Evolutionary conservation across 2,113 vertebrate genomes (phyloP).

Genomic region (Hirundichthys speculiger): DNA sequence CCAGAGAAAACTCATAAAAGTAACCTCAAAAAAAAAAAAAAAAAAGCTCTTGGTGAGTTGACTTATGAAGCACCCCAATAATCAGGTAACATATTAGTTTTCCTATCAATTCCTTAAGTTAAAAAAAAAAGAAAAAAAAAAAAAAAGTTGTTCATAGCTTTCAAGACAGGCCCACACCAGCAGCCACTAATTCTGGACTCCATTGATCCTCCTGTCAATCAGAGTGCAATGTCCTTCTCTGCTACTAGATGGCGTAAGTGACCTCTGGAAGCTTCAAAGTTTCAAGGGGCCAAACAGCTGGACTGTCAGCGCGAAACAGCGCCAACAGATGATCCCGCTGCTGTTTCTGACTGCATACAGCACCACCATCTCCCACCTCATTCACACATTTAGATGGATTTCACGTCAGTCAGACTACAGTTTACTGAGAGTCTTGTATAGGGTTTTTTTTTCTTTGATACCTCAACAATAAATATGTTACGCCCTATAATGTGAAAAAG

Average conservation of each 20-base stretch:
- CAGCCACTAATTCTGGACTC: background rate
- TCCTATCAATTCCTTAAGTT: too few relatives aligned
- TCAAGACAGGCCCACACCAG: too few relatives aligned
- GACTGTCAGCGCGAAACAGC: slow-evolving; percentile 5
- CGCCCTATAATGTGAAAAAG: background rate
- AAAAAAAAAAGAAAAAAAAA: background rate
- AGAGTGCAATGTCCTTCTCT: slow-evolving; percentile 46
- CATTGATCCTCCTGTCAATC: slow-evolving; percentile 24
- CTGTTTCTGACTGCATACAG: slow-evolving; percentile 22
- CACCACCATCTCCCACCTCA: slow-evolving; percentile 6
- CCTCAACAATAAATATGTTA: background rate
- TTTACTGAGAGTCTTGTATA: background rate
- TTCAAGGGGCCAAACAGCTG: slow-evolving; percentile 23
- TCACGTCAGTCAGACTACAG: background rate
- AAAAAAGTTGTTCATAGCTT: background rate
- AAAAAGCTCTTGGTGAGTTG: too few relatives aligned
- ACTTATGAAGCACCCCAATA: too few relatives aligned
- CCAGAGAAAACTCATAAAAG: too few relatives aligned
- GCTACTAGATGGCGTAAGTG: slow-evolving; percentile 80
- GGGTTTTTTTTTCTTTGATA: background rate
- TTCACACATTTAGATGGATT: slow-evolving; percentile 16
- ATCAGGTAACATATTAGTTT: too few relatives aligned
- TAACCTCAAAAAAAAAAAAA: too few relatives aligned
- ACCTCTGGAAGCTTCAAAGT: slow-evolving; percentile 46
- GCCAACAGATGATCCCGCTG: slow-evolving; percentile 1